Evolutionary conservation across 2,113 vertebrate genomes (phyloP).

Genomic region (Poeciliopsis turrubarensis): DNA sequence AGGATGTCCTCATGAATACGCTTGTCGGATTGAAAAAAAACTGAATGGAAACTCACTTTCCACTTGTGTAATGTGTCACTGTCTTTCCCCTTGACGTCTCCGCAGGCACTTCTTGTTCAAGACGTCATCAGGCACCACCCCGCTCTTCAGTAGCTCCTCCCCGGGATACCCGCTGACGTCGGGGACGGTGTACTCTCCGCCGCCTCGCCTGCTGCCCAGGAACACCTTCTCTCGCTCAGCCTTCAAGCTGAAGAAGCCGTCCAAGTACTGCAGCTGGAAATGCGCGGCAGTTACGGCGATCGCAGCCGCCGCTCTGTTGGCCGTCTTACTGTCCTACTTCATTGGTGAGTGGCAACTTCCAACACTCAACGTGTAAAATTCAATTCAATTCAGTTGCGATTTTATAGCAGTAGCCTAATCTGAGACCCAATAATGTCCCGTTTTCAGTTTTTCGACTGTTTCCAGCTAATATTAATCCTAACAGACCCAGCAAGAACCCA

Average conservation of each 20-base stretch:
- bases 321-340: conserved; percentile 95
- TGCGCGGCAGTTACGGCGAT: conserved; percentile 96
- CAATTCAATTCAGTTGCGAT: no score
- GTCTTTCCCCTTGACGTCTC: neutral
- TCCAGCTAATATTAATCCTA: no score
- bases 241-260: conserved; percentile 99
- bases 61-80: conserved; percentile 1
- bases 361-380: neutral
- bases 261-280: conserved; percentile 99
- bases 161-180: conserved; percentile 97
- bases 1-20: conserved; percentile 46
- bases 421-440: no score
- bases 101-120: conserved; percentile 98
- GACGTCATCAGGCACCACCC: conserved; percentile 97
- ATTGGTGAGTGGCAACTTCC: conserved; percentile 84
- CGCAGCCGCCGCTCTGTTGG: conserved; percentile 91
- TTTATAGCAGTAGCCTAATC: neutral
- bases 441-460: no score
- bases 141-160: conserved; percentile 97
- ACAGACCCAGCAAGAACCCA: no score
- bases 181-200: conserved; percentile 97
- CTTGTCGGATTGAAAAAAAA: conserved; percentile 45
- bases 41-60: conserved; percentile 34
- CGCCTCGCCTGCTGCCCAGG: conserved; percentile 94
- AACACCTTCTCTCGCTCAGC: conserved; percentile 98